Evolutionary conservation across 2,797 vertebrate species (phyloP).

Genomic region (Anniella stebbinsi): DNA sequence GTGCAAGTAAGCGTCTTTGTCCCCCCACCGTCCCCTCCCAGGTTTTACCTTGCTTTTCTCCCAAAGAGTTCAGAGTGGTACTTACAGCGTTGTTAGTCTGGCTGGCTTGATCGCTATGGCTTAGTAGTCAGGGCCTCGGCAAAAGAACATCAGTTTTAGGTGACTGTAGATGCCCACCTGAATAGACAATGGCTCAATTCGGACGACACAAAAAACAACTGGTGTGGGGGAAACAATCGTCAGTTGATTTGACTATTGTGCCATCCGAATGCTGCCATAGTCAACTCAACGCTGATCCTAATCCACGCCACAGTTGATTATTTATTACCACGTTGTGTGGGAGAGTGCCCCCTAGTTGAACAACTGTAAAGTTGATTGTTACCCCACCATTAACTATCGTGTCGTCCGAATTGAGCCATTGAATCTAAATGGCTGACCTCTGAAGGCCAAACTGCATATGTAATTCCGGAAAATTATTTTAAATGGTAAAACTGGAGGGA

Average conservation of each 20-base stretch:
- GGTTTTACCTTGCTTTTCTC: background rate
- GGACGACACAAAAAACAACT: too few relatives aligned
- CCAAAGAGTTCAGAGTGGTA: background rate
- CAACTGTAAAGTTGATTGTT: too few relatives aligned
- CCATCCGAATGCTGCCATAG: too few relatives aligned
- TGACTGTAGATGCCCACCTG: conserved; percentile 39
- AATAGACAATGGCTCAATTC: too few relatives aligned
- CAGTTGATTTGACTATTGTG: too few relatives aligned
- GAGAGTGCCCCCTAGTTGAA: too few relatives aligned
- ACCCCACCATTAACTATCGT: too few relatives aligned
- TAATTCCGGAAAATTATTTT: background rate
- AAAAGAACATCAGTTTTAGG: conserved; percentile 20
- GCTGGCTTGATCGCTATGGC: conserved; percentile 56
- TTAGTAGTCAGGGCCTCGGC: background rate
- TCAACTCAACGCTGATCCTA: too few relatives aligned
- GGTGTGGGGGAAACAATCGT: too few relatives aligned
- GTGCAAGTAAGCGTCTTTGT: conserved; percentile 1
- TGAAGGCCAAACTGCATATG: background rate
- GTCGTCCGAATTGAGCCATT: background rate
- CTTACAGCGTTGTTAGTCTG: background rate
- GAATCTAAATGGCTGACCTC: background rate
- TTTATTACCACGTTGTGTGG: too few relatives aligned
- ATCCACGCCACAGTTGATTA: too few relatives aligned
- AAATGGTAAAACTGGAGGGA: background rate
- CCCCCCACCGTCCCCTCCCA: too few relatives aligned